phyloP scores from a whole-genome alignment of 2,113 vertebrate genomes.

The Cardinalis cardinalis region DNA sequence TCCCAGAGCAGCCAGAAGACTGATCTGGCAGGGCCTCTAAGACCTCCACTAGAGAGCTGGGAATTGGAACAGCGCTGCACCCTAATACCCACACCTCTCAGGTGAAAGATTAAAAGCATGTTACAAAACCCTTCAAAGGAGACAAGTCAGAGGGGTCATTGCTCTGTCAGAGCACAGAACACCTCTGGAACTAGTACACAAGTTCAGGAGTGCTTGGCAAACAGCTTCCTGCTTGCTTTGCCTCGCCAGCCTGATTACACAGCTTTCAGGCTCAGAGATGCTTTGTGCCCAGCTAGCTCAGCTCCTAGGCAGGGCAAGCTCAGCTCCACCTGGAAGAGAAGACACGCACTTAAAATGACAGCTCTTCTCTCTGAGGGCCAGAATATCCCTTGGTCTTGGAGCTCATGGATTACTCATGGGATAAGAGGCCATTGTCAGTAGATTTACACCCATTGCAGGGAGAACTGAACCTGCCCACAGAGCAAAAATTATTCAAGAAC shows the following conservation, averaged over 20 bases:
- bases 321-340: neutral
- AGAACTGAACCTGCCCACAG: neutral
- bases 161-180: neutral
- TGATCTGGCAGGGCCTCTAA: neutral
- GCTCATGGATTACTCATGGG: neutral
- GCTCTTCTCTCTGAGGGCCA: neutral
- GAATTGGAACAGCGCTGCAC: rapidly evolving
- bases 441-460: neutral
- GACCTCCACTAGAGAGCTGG: neutral
- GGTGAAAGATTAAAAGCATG: neutral
- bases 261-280: neutral
- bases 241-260: rapidly evolving
- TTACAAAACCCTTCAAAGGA: neutral
- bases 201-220: neutral
- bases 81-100: rapidly evolving
- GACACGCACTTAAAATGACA: neutral
- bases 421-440: neutral
- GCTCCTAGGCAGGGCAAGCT: neutral
- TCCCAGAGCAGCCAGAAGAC: neutral
- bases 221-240: neutral
- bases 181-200: neutral
- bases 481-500: neutral
- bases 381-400: neutral
- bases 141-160: neutral
- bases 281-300: rapidly evolving